These are phyloP conservation scores for Eupithecia abbreviata DNA, from an alignment of 2,888 invertebrate genomes.

Conservation along the genomic window DNA sequence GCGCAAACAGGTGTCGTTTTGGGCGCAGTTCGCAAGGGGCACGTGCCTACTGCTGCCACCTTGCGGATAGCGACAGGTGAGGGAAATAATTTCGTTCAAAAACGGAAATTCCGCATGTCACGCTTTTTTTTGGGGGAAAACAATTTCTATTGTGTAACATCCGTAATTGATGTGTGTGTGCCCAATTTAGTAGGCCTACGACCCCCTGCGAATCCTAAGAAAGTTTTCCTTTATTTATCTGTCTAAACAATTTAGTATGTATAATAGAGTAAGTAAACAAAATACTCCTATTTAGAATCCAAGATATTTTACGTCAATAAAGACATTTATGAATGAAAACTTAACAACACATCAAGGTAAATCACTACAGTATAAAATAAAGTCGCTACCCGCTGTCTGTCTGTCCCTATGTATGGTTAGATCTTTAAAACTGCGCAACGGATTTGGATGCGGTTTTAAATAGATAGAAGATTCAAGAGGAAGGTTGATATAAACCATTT, in stretches of 20 bases:
- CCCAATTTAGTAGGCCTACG: neutral
- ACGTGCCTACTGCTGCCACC: slow-evolving; percentile 56
- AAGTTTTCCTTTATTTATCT: neutral
- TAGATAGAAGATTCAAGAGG: too few species aligned
- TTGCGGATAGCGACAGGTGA: slow-evolving; percentile 69
- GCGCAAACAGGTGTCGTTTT: slow-evolving; percentile 45
- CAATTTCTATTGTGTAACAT: slow-evolving; percentile 15
- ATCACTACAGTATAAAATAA: too few species aligned
- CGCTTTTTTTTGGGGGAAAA: slow-evolving; percentile 29
- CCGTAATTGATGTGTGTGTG: neutral
- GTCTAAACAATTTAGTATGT: neutral
- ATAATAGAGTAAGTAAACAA: too few species aligned
- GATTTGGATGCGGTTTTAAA: too few species aligned
- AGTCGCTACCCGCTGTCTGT: too few species aligned
- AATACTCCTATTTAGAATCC: too few species aligned
- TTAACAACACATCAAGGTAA: too few species aligned
- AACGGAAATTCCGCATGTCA: slow-evolving; percentile 71
- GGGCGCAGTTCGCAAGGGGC: slow-evolving; percentile 51
- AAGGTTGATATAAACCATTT: too few species aligned
- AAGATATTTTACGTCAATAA: too few species aligned
- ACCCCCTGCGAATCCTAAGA: neutral
- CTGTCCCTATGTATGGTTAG: too few species aligned
- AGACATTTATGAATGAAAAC: too few species aligned
- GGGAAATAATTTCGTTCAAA: slow-evolving; percentile 48
- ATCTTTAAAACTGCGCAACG: too few species aligned